These are phyloP conservation scores for Parnassius apollo DNA, from an alignment of 2,888 invertebrate genomes.

Conservation along the genomic window DNA sequence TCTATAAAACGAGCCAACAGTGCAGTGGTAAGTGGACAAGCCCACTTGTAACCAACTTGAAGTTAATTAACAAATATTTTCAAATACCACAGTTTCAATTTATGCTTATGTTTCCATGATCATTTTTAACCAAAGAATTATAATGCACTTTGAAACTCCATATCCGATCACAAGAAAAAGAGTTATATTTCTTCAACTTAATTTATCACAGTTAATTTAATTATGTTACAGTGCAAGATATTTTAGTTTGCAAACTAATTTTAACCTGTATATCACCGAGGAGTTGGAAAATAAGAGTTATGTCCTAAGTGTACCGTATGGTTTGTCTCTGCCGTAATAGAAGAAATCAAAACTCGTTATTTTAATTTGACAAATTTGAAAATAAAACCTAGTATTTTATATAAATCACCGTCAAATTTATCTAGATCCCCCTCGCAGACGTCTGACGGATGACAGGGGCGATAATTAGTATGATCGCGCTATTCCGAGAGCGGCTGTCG, in stretches of 20 bases:
- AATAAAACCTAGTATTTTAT: conserved; percentile 24
- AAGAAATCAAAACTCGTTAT: conserved; percentile 5
- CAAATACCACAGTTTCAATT: too few species aligned
- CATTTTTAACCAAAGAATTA: neutral
- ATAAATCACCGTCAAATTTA: conserved; percentile 39
- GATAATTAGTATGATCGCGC: conserved; percentile 74
- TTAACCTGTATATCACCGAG: neutral
- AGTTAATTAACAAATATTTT: too few species aligned
- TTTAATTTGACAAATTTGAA: conserved; percentile 18
- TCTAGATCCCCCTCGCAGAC: conserved; percentile 37
- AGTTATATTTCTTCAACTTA: conserved; percentile 4
- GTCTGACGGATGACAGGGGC: conserved; percentile 58
- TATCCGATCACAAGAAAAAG: conserved; percentile 10
- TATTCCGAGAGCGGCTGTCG: conserved; percentile 54
- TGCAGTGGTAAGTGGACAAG: too few species aligned
- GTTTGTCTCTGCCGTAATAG: neutral
- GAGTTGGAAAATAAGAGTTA: neutral
- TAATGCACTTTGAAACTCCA: conserved; percentile 4
- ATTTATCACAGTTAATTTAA: conserved; percentile 18
- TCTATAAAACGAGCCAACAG: too few species aligned
- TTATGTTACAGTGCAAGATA: conserved; percentile 6
- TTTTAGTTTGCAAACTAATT: conserved; percentile 4
- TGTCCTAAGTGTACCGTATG: neutral
- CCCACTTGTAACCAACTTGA: too few species aligned
- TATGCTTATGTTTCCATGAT: too few species aligned